Conservation (phyloP, 2,113 vertebrate genomes). For the Calidris pygmaea region DNA sequence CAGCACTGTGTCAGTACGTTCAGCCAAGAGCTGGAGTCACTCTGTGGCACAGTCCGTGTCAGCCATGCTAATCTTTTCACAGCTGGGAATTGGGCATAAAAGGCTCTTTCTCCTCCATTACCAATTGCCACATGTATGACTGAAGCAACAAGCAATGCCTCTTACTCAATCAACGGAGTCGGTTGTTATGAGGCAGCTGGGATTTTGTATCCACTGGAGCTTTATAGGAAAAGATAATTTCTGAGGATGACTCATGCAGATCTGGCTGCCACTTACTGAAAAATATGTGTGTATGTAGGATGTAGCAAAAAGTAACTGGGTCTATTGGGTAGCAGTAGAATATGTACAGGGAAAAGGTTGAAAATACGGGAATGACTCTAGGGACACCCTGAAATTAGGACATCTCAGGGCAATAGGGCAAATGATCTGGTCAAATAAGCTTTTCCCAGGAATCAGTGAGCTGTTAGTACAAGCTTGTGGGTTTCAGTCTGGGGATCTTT, state of each 20-base stretch:
- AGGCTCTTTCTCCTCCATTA: neutral
- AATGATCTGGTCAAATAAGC: neutral
- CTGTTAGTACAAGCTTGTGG: neutral
- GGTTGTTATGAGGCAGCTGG: neutral
- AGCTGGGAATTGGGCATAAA: neutral
- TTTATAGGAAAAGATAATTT: neutral
- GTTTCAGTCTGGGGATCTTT: neutral
- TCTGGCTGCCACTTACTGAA: neutral
- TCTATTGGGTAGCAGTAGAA: neutral
- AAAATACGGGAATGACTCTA: neutral
- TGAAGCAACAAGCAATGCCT: neutral
- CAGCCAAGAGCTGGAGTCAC: neutral
- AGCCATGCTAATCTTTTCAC: neutral
- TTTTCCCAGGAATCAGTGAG: neutral
- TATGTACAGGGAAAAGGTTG: neutral
- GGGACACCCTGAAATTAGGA: neutral
- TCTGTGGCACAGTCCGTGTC: neutral
- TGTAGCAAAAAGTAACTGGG: neutral
- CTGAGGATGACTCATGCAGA: neutral
- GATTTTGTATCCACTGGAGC: neutral
- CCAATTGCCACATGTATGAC: neutral
- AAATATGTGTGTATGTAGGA: neutral
- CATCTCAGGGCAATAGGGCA: neutral
- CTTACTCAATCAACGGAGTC: fast-evolving
- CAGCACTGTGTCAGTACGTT: neutral